Evolutionary conservation across 92 coral and sea anemone genomes (phyloP).

Genomic region (Zoanthus gigantus): DNA sequence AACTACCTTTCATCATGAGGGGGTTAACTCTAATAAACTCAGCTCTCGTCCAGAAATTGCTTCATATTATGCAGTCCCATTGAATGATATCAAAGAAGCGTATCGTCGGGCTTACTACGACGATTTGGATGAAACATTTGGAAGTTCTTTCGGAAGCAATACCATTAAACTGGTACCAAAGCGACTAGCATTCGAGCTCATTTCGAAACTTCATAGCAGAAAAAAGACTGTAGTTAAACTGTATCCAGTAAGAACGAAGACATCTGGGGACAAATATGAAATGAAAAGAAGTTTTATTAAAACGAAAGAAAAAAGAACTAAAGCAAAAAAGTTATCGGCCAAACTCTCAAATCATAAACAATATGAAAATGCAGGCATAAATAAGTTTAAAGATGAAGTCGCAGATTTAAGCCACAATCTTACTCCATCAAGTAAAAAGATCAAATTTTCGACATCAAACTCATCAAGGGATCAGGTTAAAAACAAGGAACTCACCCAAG

Average conservation of each 20-base stretch:
- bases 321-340: neutral
- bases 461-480: neutral
- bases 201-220: neutral
- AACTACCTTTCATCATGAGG: neutral
- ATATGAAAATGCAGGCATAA: neutral
- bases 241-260: neutral
- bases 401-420: neutral
- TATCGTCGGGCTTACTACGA: neutral
- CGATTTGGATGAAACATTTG: neutral
- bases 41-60: neutral
- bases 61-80: neutral
- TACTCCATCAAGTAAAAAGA: neutral
- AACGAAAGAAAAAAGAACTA: neutral
- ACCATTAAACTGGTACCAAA: neutral
- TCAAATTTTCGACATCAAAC: neutral
- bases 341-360: neutral
- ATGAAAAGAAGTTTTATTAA: neutral
- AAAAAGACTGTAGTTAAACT: conserved; percentile 12
- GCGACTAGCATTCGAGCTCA: neutral
- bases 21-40: neutral
- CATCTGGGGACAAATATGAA: neutral
- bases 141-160: neutral
- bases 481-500: neutral
- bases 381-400: neutral
- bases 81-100: neutral